Base-by-base conservation (phyloP, 1,140 invertebrate species). In the Bathynomus jamesi region DNA sequence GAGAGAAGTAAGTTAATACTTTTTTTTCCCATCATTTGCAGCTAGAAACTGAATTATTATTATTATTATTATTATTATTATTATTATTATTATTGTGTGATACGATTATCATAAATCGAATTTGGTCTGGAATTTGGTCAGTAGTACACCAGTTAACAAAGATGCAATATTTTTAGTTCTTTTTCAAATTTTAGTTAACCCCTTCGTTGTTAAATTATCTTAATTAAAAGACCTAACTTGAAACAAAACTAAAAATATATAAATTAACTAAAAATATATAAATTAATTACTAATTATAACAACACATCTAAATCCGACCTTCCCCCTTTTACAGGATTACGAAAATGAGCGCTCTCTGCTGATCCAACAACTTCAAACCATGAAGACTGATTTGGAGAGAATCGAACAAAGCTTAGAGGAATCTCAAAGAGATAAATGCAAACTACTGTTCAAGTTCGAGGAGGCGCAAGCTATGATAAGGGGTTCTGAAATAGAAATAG, bases 391-490 rank as follows among this genome's bases (percentile, higher is more conserved):
- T 64, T 53, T 75, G 8, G 53, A 71, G 28, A 66, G 65, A 68
- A 29, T 75, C 17, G 53, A 61, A 32, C 65, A 40, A 10, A 53
- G 71, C 28, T 61, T 75, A 8, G 53, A 70, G 32, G 73, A 71
- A 69, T 32, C 66, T 31, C 60, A 67, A 17, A 30, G 62, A 29
- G 73, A 74, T 17, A 74, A 68, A 31, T 74, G 73, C 25, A 67
- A 27, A 13, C 65, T 74, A 0, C 21, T 71, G 25, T 71, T 67
- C 32, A 68, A 61, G 10, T 32, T 76, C 30, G 71, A 76, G 60
- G 68, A 76, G 24, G 60, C 65, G 7, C 66, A 67, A 67, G 71
- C 70, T 67, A 73, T 67, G 72, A 75, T 75, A 53, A 74, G 74
- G 62, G 71, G 62, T 27, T 53, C 76, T 13, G 78, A 78, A 60